Base-by-base conservation (phyloP, 1,140 invertebrate species). In the Lethrus apterus region DNA sequence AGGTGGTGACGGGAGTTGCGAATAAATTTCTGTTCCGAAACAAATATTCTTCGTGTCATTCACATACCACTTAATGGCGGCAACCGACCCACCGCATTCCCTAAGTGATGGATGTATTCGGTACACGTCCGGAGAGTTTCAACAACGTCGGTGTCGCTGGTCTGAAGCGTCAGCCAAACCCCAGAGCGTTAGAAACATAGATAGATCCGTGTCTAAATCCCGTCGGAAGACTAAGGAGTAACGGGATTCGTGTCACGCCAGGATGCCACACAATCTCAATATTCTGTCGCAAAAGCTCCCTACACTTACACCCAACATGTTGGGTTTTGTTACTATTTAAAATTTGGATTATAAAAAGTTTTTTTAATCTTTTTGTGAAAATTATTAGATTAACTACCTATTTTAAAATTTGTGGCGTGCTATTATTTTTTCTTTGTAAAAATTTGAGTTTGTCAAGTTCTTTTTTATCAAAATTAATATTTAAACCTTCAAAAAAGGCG, bases 41-140 rank as follows among this genome's bases (percentile, higher is more conserved):
- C 45, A 47, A 47, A 47, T 41, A 47, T 41, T 38, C 29, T 18
- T 40, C 13, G 31, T 36, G 23, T 14, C 38, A 29, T 41, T 47
- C 34, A 30, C 17, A 18, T 35, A 46, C 34, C 26, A 15, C n/a
- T 17, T 40, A 40, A 47, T 38, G 21, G 44, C 34, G 38, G 31
- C 45, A 18, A 34, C 17, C 32, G n/a, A n/a, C n/a, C n/a, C n/a
- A 40, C 36, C 49, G 40, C 42, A 51, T 51, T 33, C 36, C 29
- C 44, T 51, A 51, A 51, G 50, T 51, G 45, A 47, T 51, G 50
- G 50, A 51, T 51, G 50, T 51, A 51, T 51, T 51, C 50, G 30
- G 44, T 42, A 46, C 50, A 51, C 50, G 50, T 51, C 44, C 23
- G 44, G 26, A 33, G 49, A 34, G 49, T 51, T 51, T 46, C n/a